A percentile compares a stretch with the other conserved stretches of the same genome.
phyloP scores from a whole-genome alignment of 2,797 vertebrate species.

The Cirrhinus mrigala region DNA sequence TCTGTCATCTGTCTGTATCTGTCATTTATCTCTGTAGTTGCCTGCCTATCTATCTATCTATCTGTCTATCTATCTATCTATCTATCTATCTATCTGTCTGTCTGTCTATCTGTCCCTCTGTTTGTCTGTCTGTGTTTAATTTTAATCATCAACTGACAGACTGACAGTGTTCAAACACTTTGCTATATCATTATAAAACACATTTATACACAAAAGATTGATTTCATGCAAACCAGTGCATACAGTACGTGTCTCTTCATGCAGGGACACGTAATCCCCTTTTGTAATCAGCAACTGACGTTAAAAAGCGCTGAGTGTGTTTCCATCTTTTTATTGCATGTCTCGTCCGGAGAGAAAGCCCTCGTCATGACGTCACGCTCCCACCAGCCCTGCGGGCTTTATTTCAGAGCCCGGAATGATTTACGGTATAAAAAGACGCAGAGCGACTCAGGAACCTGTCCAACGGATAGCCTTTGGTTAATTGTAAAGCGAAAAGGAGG shows the following conservation, averaged over 20 bases:
- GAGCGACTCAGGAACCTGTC: conserved; percentile 24
- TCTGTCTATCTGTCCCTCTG: background rate
- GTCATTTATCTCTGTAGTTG: background rate
- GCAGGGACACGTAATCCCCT: background rate
- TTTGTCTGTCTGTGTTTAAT: background rate
- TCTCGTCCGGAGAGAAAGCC: conserved; percentile 51
- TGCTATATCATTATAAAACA: background rate
- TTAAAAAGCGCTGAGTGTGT: conserved; percentile 34
- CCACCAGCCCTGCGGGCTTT: conserved; percentile 62
- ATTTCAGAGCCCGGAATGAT: conserved; percentile 64
- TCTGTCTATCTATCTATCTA: background rate
- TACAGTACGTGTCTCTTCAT: background rate
- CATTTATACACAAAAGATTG: too few species aligned
- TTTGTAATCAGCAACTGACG: conserved; percentile 18
- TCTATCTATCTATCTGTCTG: background rate
- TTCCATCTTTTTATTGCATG: conserved; percentile 37
- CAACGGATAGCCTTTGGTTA: conserved; percentile 47
- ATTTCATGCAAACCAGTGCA: background rate
- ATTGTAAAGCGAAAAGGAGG: conserved; percentile 15
- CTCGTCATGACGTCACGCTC: conserved; percentile 73
- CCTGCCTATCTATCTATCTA: background rate
- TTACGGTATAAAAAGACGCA: conserved; percentile 63
- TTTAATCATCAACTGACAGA: background rate
- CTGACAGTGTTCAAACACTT: background rate
- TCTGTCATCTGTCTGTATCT: background rate